Base-by-base conservation (phyloP, 2,113 vertebrate species). In the Pteruthius melanotis region DNA sequence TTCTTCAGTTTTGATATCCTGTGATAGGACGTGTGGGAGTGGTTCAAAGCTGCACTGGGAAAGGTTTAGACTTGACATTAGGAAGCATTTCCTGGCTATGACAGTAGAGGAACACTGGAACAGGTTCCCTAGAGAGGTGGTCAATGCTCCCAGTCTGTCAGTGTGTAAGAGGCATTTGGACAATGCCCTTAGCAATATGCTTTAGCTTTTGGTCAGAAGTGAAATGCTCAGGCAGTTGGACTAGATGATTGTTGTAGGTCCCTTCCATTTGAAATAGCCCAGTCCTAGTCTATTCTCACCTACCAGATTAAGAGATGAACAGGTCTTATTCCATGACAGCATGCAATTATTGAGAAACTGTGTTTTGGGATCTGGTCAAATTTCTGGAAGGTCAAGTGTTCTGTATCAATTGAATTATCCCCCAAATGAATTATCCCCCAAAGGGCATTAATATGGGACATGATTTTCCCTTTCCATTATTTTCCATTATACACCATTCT, bases 221-320 rank as follows among this genome's bases (percentile, higher is more conserved):
- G 7, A 63, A 76, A 14, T 52, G 10, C 8, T 64, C 21, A 64
- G n/a, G 17, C 7, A n/a, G 14, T 14, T 64, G 42, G 17, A 35
- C 12, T 45, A 10, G 37, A 8, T 16, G 16, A 11, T 57, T 1
- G 0, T 7, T 82, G 7, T 45, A 31, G 17, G 21, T 64, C 9
- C 5, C 30, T 74, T 64, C 22, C 39, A 33, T 59, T n/a, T 53
- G 61, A 70, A 49, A 72, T 19, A 54, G 13, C 33, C 31, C 26
- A 28, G 10, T 24, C 23, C 26, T 53, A 3, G 42, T 42, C 28
- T 42, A 2, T 79, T n/a, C 19, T 66, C 10, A 4, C 59, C 31
- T 57, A 13, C 28, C 13, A 49, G 21, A 37, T 64, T 59, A n/a
- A 52, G 27, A 78, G 27, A 63, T 3, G 0, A 78, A 53, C 47